Evolutionary conservation across 2,797 vertebrate species (phyloP).

Genomic region (Sebastes matsubarae): DNA sequence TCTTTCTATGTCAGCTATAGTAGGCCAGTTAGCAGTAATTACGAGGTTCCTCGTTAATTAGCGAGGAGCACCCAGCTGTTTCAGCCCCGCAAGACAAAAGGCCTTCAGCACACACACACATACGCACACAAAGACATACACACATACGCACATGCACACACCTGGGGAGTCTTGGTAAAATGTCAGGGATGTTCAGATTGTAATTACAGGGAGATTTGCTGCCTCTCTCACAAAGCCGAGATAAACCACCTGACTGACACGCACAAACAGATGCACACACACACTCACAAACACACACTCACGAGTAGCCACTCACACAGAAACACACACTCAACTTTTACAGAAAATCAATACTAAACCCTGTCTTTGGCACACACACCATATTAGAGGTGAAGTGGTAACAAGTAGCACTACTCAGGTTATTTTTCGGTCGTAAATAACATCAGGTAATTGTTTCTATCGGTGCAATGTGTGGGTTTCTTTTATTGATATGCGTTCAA

Average conservation of each 20-base stretch:
- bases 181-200: constrained; percentile 75
- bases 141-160: constrained; percentile 41
- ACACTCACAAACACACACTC: constrained; percentile 8
- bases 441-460: background rate
- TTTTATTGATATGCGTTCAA: background rate
- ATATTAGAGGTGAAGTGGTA: constrained; percentile 21
- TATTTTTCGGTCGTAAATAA: background rate
- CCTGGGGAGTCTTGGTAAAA: constrained; percentile 73
- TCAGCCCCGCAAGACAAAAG: constrained; percentile 78
- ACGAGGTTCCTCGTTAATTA: constrained; percentile 79
- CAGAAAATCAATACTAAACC: constrained; percentile 56
- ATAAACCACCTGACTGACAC: constrained; percentile 70
- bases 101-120: constrained; percentile 34
- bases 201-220: constrained; percentile 78
- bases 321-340: constrained; percentile 46
- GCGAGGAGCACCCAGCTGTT: constrained; percentile 80
- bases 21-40: constrained; percentile 79
- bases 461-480: background rate
- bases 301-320: background rate
- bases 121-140: constrained; percentile 13
- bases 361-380: constrained; percentile 23
- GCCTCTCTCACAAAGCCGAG: constrained; percentile 64
- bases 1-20: constrained; percentile 58
- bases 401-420: constrained; percentile 23
- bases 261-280: constrained; percentile 10